Base-by-base conservation (phyloP, 2,113 vertebrate genomes). In the Marcusenius ussheri region DNA sequence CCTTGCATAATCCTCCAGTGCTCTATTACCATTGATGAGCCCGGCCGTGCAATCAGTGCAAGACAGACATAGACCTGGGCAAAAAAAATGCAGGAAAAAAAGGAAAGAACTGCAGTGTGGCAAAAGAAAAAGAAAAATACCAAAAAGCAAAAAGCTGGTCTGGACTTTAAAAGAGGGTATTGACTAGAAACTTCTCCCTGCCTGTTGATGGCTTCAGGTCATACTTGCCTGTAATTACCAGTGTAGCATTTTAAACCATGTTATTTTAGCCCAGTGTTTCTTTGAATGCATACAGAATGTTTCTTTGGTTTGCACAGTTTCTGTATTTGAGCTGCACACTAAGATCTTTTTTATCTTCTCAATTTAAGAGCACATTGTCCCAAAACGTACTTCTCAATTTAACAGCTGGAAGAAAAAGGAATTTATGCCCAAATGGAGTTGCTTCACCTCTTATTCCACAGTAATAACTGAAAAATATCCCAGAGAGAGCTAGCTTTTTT, bases 191-290 rank as follows among this genome's bases (percentile, higher is more conserved):
- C 83, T 90, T 66, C 89, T 85, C 83, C 66, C 80, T 56, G 89
- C 86, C 87, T 90, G 89, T 89, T 91, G 88, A 90, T 87, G 84
- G 50, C 35, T 89, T 50, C 86, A 88, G 89, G 90, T 91, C 91
- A 66, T 89, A 51, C 84, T 91, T 89, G 90, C 83, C 50, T 47
- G 87, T 89, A 91, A 91, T 91, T 90, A 90, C 87, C 85, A 50
- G 83, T 31, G 83, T 89, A 89, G 56, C 21, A 62, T 88, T 88
- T 91, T 51, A 89, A 90, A 88, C 88, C 21, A 27, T 90, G 74
- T 88, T 74, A 88, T 19, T 85, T 35, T 84, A 70, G 50, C 47
- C 27, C 10, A 50, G 88, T 83, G 49, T 89, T 87, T 88, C 62
- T 21, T n/a, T 87, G 24, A 27, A 35, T 87, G 10, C 17, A 19